Evolutionary conservation across 2,888 invertebrate species (phyloP), one percentile per base, ranked within the genome.

Genomic region (Hypena proboscidalis): DNA sequence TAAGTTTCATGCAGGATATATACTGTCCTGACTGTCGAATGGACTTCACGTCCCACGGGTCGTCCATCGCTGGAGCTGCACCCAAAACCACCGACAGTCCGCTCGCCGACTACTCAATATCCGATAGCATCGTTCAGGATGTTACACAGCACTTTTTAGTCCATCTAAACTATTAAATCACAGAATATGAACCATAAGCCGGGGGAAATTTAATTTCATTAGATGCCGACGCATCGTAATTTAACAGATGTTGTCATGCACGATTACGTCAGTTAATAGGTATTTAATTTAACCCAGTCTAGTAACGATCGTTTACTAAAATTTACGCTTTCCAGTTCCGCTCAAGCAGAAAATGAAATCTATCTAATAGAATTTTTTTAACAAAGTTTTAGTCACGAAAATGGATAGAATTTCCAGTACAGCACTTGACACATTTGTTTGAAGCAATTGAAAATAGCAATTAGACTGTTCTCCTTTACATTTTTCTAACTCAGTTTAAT

Each of bases 1-100:
- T 93, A 58, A 95, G 91, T 90, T 93, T 94, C 77, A 96, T 95
- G 65, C 93, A 94, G 29, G 96, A 96, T 39, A 92, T 83, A 70
- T 94, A 95, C 45, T 86, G 85, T 36, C 79, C 77, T 2, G 80
- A 68, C 45, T 80, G 77, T 43, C 82, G 79, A 66, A 88, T 86
- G 19, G 82, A 85, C 61, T 90, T 90, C 7, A 90, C 90, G 49
- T 88, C 84, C 89, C 89, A 90, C 67, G 89, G 88, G 58, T 90
- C 90, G 62, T 90, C 80, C 91, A 91, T 91, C 35, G 60, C 74
- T 27, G 13, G 22, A 20, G 34, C 11, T 3, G 17, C 35, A 2
- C 7, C 34, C 20, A 8, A 14, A 9, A n/a, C n/a, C 7, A 33
- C 39, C 33, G 32, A 20, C 21, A 3, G 23, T 22, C 27, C 25